phyloP scores from a whole-genome alignment of 2,888 invertebrate genomes.

The Apodemia duryi region DNA sequence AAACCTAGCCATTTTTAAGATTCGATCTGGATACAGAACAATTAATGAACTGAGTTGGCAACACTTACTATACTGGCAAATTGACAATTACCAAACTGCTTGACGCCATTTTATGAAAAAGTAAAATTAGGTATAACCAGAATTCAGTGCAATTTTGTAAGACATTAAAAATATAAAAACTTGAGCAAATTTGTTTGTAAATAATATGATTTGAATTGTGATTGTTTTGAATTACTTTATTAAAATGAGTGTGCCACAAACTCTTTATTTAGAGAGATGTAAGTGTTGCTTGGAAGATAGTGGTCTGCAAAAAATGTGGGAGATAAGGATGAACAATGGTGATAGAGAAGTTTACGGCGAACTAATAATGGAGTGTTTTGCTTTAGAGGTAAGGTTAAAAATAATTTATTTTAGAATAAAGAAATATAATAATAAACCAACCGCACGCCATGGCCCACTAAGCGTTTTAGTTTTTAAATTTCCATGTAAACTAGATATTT shows the following conservation, averaged over 20 bases:
- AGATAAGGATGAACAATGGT: conserved; percentile 37
- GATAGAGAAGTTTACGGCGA: conserved; percentile 48
- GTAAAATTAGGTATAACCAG: neutral
- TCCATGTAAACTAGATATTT: too few species aligned
- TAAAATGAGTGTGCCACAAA: neutral
- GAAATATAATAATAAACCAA: too few species aligned
- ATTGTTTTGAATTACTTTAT: neutral
- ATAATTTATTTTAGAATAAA: too few species aligned
- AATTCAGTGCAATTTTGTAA: neutral
- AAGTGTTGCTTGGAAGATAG: conserved; percentile 53
- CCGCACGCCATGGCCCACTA: too few species aligned
- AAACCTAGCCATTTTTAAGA: too few species aligned
- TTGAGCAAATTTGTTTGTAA: neutral
- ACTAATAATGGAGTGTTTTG: conserved; percentile 55
- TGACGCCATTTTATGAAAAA: neutral
- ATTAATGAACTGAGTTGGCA: too few species aligned
- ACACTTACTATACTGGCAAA: too few species aligned
- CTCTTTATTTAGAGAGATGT: conserved; percentile 36
- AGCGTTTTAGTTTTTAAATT: too few species aligned
- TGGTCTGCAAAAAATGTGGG: conserved; percentile 52
- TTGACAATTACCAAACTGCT: too few species aligned
- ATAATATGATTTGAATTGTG: neutral
- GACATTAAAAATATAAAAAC: neutral
- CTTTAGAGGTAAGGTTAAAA: conserved; percentile 43
- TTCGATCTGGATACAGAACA: too few species aligned